These are phyloP conservation scores for Calameuta filiformis DNA, from an alignment of 2,888 invertebrate genomes.

Conservation along the genomic window DNA sequence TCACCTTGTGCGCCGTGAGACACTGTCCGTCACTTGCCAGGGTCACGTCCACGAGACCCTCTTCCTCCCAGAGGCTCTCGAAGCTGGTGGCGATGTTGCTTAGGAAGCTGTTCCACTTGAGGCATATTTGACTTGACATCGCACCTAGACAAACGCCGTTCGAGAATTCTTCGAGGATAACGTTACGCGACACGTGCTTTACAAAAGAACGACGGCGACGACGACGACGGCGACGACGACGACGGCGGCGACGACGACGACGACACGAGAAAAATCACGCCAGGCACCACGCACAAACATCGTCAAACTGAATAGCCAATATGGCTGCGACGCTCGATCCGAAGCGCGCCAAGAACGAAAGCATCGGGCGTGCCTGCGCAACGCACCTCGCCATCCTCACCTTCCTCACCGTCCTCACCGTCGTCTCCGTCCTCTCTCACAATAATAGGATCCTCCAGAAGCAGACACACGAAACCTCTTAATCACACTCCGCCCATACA, in stretches of 20 bases:
- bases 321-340: slow-evolving; percentile 37
- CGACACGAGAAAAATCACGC: slow-evolving; percentile 32
- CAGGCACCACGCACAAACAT: slow-evolving; percentile 48
- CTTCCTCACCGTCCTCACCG: background rate
- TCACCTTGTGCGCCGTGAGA: slow-evolving; percentile 77
- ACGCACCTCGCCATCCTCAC: background rate
- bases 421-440: background rate
- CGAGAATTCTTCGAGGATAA: background rate
- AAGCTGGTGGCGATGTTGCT: slow-evolving; percentile 74
- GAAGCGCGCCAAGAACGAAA: slow-evolving; percentile 39
- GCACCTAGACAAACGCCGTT: slow-evolving; percentile 4
- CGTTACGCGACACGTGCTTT: background rate
- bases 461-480: background rate
- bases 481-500: background rate
- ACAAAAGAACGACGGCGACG: background rate
- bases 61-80: slow-evolving; percentile 74
- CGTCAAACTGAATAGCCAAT: slow-evolving; percentile 32
- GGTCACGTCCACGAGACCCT: slow-evolving; percentile 76
- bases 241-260: slow-evolving; percentile 17
- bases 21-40: slow-evolving; percentile 75
- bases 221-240: slow-evolving; percentile 15
- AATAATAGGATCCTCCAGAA: background rate
- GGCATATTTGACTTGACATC: slow-evolving; percentile 72
- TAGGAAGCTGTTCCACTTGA: slow-evolving; percentile 78
- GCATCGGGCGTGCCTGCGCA: slow-evolving; percentile 1